These are phyloP conservation scores for Pygoscelis adeliae DNA, from an alignment of 2,113 vertebrate genomes.

Conservation along the genomic window DNA sequence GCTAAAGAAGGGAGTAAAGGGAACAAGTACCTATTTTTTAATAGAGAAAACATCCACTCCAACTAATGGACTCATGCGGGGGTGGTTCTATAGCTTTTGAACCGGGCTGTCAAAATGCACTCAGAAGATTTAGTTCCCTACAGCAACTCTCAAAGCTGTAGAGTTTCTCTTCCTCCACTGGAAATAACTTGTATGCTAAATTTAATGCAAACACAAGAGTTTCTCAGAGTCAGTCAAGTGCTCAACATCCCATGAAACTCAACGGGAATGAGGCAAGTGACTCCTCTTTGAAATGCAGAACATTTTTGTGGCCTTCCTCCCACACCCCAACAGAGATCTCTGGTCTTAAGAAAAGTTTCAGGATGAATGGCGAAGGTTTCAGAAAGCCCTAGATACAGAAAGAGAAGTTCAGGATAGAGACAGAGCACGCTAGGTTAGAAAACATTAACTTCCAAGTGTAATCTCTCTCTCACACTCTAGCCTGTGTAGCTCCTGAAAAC, in stretches of 20 bases:
- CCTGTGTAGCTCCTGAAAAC: background rate
- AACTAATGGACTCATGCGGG: background rate
- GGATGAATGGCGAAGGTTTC: background rate
- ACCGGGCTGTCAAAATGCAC: background rate
- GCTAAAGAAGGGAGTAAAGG: background rate
- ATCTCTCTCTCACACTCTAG: background rate
- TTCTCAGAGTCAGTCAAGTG: background rate
- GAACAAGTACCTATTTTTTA: background rate
- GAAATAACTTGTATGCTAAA: background rate
- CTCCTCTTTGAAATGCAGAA: background rate
- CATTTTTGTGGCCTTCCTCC: background rate
- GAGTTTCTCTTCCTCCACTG: background rate
- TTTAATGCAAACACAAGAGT: background rate
- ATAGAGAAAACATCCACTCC: background rate
- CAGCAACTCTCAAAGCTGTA: background rate
- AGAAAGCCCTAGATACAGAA: slow-evolving; percentile 22
- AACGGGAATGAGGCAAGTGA: background rate
- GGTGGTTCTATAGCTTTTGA: background rate
- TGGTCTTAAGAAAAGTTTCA: background rate
- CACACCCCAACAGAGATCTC: background rate
- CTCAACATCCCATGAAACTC: background rate
- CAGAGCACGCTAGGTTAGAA: background rate
- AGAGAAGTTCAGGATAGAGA: background rate
- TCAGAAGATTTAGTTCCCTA: background rate
- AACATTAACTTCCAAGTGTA: background rate